These are phyloP conservation scores for Brachirus orientalis DNA, from an alignment of 2,113 vertebrate species.

Conservation along the genomic window DNA sequence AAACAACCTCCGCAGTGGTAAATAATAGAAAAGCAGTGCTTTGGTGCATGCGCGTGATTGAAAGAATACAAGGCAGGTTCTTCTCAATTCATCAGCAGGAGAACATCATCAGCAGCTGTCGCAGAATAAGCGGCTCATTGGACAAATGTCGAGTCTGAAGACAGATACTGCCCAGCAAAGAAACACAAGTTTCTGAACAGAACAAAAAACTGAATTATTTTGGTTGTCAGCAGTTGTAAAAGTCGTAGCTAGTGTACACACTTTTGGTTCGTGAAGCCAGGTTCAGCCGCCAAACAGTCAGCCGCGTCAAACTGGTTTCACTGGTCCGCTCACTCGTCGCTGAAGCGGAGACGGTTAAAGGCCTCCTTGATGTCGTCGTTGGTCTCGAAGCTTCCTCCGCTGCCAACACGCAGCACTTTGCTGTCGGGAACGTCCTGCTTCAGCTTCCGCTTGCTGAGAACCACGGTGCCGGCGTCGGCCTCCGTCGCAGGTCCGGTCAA, in stretches of 20 bases:
- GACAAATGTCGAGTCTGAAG: conserved; percentile 16
- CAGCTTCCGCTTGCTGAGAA: conserved; percentile 88
- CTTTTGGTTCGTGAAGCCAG: conserved; percentile 38
- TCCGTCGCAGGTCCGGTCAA: conserved; percentile 78
- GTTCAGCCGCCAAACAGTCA: not conserved
- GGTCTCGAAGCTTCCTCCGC: conserved; percentile 24
- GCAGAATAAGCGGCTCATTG: conserved; percentile 26
- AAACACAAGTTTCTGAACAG: too few species aligned
- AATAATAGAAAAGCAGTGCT: conserved; percentile 5
- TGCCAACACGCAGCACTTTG: conserved; percentile 76
- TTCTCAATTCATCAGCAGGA: conserved; percentile 38
- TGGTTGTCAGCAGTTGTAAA: conserved; percentile 52
- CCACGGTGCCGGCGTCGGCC: conserved; percentile 63
- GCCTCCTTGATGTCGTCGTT: conserved; percentile 83
- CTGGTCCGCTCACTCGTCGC: conserved; percentile 60
- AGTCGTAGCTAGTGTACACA: conserved; percentile 9
- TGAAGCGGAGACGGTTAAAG: conserved; percentile 88
- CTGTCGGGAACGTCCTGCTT: conserved; percentile 82
- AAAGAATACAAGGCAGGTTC: conserved; percentile 22
- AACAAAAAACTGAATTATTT: conserved; percentile 11
- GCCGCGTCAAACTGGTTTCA: not conserved
- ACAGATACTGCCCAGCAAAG: not conserved
- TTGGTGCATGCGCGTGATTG: conserved; percentile 28
- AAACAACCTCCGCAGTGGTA: conserved; percentile 28
- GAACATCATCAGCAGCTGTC: conserved; percentile 32